phyloP scores from a whole-genome alignment of 2,888 invertebrate genomes.

The Pollenia amentaria region DNA sequence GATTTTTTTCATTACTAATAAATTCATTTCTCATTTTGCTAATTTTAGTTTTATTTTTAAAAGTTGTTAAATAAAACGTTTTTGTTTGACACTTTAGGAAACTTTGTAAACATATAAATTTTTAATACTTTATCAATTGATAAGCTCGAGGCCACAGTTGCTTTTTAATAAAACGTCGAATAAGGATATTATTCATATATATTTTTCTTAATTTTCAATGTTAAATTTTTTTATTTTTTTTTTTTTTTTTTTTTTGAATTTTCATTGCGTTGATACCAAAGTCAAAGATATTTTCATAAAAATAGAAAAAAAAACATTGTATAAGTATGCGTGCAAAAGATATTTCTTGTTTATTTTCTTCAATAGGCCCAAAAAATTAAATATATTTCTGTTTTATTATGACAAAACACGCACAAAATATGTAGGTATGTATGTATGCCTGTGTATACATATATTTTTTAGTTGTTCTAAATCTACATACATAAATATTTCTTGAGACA shows the following conservation, averaged over 20 bases:
- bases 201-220: conserved; percentile 47
- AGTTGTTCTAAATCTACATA: conserved; percentile 24
- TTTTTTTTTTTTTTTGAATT: conserved; percentile 17
- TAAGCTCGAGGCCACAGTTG: no score
- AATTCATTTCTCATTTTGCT: no score
- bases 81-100: neutral
- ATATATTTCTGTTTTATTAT: conserved; percentile 9
- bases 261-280: conserved; percentile 42
- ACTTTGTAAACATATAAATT: no score
- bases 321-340: neutral
- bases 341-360: neutral
- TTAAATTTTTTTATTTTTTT: conserved; percentile 19
- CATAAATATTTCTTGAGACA: neutral
- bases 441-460: neutral
- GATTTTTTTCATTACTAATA: neutral
- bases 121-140: no score
- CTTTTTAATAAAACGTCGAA: no score
- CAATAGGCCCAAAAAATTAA: neutral
- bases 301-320: conserved; percentile 24
- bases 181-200: no score
- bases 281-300: conserved; percentile 37
- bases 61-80: no score
- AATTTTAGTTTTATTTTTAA: no score
- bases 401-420: conserved; percentile 43
- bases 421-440: neutral